Evolutionary conservation across 1,140 invertebrate genomes (phyloP), one percentile per base, ranked within the genome.

Genomic region (Batillaria attramentaria): DNA sequence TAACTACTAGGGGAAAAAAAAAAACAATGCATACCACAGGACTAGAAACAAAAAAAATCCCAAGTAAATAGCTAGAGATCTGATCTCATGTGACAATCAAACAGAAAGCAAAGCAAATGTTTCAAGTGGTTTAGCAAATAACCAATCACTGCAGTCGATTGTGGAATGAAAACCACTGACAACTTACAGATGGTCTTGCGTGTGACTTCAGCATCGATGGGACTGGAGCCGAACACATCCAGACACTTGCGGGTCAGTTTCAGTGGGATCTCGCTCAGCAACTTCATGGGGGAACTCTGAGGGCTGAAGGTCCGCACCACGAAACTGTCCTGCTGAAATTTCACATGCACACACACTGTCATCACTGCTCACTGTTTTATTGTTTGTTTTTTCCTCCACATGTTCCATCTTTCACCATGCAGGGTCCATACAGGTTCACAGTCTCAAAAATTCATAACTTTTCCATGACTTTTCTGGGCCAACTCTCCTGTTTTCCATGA

Each of bases 231-330:
- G 82, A 95, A 93, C 37, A 94, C 93, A 83, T 96, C 94, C 0
- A 96, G 93, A 85, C 95, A 94, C 87, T 96, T 95, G 81, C 95
- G 91, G 18, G 95, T 95, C 80, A 97, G 89, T 91, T 96, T 95
- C 37, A 97, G 89, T 0, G 95, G 95, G 79, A 96, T 87, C 87
- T 97, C 95, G 83, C 88, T 92, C 3, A 93, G 83, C 37, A 90
- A 80, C 39, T 85, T 78, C 87, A 92, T 89, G 0, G 89, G 89
- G 50, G 84, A 83, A 84, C 92, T 92, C n/a, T 93, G 90, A 33
- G 95, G 94, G 88, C 95, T 95, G 77, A 95, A 94, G 83, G 94
- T 94, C 83, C 95, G 93, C 57, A 97, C 94, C 8, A 95, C 94
- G 90, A 97, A 95, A 78, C 94, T 95, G 89, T 97, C 96, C 95